A percentile compares a stretch with the other conserved stretches of the same genome.
phyloP scores from a whole-genome alignment of 2,888 invertebrate species.

The Lamellibrachia columna region DNA sequence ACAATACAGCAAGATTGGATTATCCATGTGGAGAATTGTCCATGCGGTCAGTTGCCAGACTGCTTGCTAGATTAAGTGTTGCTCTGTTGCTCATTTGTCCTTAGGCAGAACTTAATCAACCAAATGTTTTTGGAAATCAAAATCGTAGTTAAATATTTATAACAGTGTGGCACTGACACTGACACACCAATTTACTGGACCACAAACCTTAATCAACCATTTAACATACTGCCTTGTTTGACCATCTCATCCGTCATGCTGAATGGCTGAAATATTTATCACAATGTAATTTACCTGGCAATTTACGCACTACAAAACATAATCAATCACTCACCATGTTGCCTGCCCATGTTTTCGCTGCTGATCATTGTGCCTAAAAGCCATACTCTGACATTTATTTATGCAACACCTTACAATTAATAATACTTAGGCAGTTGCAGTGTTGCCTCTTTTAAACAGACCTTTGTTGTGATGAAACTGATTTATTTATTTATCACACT shows the following conservation, averaged over 20 bases:
- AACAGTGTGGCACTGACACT: neutral
- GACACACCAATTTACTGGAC: neutral
- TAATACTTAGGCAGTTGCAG: neutral
- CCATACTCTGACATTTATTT: neutral
- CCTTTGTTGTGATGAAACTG: slow-evolving; percentile 7
- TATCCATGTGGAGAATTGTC: no score
- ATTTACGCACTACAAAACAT: neutral
- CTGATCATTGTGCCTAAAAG: neutral
- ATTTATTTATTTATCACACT: neutral
- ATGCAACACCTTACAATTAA: neutral
- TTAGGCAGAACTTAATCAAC: neutral
- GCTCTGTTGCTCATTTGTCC: neutral
- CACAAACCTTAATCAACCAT: slow-evolving; percentile 8
- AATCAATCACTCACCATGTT: neutral
- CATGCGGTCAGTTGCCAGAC: neutral
- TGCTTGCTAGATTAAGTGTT: neutral
- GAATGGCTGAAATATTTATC: neutral
- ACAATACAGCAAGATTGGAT: no score
- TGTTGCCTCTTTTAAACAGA: neutral
- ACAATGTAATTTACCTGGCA: neutral
- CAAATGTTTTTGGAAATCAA: neutral
- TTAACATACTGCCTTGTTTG: neutral
- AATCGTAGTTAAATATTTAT: neutral
- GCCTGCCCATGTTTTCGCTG: neutral
- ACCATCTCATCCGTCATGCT: neutral